Evolutionary conservation across 2,888 invertebrate species (phyloP).

Genomic region (Phengaris arion): DNA sequence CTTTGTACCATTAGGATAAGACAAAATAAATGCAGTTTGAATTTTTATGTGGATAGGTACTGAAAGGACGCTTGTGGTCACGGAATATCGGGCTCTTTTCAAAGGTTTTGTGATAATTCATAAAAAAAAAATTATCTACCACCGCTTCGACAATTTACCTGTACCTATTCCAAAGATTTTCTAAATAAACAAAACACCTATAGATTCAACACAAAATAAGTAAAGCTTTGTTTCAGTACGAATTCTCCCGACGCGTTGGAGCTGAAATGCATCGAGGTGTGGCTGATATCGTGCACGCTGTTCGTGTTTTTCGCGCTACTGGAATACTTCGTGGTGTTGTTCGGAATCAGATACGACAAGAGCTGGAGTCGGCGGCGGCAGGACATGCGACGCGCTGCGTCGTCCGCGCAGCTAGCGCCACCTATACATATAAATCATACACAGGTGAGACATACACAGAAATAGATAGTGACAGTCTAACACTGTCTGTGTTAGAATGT

Average conservation of each 20-base stretch:
- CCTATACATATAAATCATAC: conserved; percentile 71
- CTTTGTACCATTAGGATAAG: background rate
- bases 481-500: background rate
- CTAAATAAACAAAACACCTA: background rate
- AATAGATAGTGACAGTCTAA: background rate
- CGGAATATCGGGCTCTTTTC: too few relatives aligned
- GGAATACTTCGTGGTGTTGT: conserved; percentile 82
- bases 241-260: conserved; percentile 82
- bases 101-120: background rate
- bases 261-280: conserved; percentile 82
- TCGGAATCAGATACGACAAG: conserved; percentile 83
- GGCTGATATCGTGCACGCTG: conserved; percentile 83
- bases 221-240: conserved; percentile 64
- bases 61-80: too few relatives aligned
- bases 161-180: background rate
- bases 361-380: conserved; percentile 78
- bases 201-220: conserved; percentile 14
- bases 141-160: background rate
- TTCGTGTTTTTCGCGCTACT: conserved; percentile 82
- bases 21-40: background rate
- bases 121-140: background rate
- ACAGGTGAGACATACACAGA: conserved; percentile 49
- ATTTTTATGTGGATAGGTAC: too few relatives aligned
- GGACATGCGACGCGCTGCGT: conserved; percentile 66
- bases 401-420: conserved; percentile 66